Evolutionary conservation across 2,113 vertebrate species (phyloP).

Genomic region (Percina caprodes): DNA sequence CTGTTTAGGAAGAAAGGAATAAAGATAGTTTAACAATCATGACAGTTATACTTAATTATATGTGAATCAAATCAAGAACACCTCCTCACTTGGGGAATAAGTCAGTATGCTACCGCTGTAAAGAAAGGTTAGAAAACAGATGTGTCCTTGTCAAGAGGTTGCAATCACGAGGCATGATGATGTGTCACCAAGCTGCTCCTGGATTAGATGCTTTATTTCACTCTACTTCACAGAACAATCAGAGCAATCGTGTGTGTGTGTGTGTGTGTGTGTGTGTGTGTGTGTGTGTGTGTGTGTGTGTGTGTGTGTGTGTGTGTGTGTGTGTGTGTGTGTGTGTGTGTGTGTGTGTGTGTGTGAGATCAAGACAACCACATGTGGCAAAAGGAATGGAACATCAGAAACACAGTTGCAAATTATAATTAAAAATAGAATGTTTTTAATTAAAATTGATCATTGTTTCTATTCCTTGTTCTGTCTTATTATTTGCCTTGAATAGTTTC

Average conservation of each 20-base stretch:
- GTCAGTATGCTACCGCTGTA: constrained; percentile 24
- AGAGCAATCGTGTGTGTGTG: too few relatives aligned
- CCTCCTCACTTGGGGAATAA: background rate
- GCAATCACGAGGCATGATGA: background rate
- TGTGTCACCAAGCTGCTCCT: constrained; percentile 46
- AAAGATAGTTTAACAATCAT: constrained; percentile 33
- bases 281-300: constrained; percentile 18
- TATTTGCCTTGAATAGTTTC: constrained; percentile 20
- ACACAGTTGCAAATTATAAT: constrained; percentile 83
- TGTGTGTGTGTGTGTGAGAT: constrained; percentile 34
- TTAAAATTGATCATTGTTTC: constrained; percentile 77
- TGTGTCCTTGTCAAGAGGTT: constrained; percentile 16
- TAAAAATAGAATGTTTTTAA: constrained; percentile 84
- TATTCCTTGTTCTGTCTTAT: constrained; percentile 56
- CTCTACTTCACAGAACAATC: constrained; percentile 70
- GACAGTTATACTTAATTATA: constrained; percentile 21
- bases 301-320: background rate
- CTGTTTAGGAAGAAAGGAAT: background rate
- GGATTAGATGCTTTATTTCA: constrained; percentile 64
- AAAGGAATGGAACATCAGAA: constrained; percentile 63
- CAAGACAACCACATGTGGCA: constrained; percentile 50
- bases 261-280: too few relatives aligned
- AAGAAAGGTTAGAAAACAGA: constrained; percentile 21
- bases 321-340: background rate
- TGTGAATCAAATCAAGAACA: constrained; percentile 23